Evolutionary conservation across 2,797 vertebrate species (phyloP), one percentile per base, ranked within the genome.

Genomic region (Argya squamiceps): DNA sequence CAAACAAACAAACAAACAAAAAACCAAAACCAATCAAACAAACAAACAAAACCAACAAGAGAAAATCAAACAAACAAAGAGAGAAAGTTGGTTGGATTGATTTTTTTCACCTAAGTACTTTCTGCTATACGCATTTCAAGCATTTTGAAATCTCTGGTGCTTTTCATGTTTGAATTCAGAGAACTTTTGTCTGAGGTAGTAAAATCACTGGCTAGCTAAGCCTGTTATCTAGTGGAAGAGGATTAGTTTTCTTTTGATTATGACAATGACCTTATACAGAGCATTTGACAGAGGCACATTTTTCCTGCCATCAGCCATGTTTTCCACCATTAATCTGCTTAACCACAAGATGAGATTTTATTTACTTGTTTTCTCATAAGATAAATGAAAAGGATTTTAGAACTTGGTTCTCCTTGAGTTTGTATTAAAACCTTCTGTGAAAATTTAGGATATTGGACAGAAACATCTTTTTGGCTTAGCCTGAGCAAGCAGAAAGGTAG

Each of bases 141-240:
- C 26, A 84, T 88, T 96, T 97, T 83, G 53, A 97, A 90, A 96
- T 94, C 43, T 85, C 73, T 93, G 80, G 11, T 20, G 41, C 44
- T 92, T 97, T 71, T 88, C 14, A 34, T 77, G 75, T 94, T 93
- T 47, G 36, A 88, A 95, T 95, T 96, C 91, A 89, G 82, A 96
- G 83, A 91, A 89, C 24, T 32, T 94, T 90, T 69, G 88, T 96
- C 76, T 96, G 87, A 93, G 80, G 76, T 70, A 92, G 30, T 94
- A 96, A 97, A 96, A 94, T 91, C 70, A 74, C 64, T 81, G 47
- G 44, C 26, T 65, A 93, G 41, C 65, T 93, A 93, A 97, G 65
- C 37, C 89, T n/a, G 24, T 96, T 96, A 92, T 63, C 37, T 65
- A 88, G 80, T 75, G 63, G 59, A 86, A 96, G 37, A 84, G 59